phyloP scores from a whole-genome alignment of 2,797 vertebrate species.

The Phrynocephalus forsythii region DNA sequence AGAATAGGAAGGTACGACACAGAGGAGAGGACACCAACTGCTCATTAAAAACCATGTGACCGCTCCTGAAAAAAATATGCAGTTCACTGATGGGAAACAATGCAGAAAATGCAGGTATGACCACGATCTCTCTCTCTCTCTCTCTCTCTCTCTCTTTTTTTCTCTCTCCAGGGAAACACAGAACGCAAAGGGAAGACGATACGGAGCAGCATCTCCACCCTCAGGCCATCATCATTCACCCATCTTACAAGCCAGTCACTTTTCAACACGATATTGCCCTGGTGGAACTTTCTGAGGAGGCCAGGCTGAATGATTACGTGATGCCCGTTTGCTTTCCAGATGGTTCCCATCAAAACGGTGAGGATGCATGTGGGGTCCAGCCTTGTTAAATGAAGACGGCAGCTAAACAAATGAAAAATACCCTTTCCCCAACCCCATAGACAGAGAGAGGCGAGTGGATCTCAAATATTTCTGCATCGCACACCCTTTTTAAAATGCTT shows the following conservation, averaged over 20 bases:
- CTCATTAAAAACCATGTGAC: too few relatives aligned
- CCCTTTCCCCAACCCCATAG: too few relatives aligned
- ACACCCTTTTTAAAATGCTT: too few relatives aligned
- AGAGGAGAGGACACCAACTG: too few relatives aligned
- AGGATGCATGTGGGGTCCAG: background rate
- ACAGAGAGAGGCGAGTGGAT: too few relatives aligned
- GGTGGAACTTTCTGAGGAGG: constrained; percentile 62
- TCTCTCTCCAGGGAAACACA: constrained; percentile 70
- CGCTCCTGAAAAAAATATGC: too few relatives aligned
- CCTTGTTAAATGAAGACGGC: background rate
- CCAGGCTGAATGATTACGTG: constrained; percentile 67
- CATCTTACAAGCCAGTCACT: constrained; percentile 61
- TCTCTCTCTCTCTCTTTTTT: background rate
- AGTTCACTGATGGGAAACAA: too few relatives aligned
- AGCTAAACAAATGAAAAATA: too few relatives aligned
- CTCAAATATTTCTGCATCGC: too few relatives aligned
- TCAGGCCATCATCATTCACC: constrained; percentile 61
- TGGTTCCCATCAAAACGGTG: constrained; percentile 58
- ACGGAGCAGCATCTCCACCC: constrained; percentile 66
- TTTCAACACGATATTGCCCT: constrained; percentile 74
- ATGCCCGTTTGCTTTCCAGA: constrained; percentile 76
- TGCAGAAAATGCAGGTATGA: too few relatives aligned
- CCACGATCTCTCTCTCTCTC: background rate
- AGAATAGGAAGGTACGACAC: too few relatives aligned
- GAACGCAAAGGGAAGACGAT: constrained; percentile 62